Conservation (phyloP, 2,797 vertebrate genomes). For the Sphenopsis melanotis region DNA sequence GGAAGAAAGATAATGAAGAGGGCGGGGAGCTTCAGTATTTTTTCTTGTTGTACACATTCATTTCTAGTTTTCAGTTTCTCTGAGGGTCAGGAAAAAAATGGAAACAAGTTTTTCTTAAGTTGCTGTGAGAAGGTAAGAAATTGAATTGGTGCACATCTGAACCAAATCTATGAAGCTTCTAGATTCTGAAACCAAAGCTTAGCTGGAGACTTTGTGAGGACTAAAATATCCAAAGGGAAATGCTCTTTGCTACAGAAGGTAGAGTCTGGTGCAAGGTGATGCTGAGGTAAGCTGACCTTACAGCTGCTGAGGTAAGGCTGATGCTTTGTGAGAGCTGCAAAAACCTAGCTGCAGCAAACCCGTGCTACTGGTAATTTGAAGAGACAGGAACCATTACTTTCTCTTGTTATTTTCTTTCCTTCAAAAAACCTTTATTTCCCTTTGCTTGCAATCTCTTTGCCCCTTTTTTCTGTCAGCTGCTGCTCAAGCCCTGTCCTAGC, state of each 20-base stretch:
- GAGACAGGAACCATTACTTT: conserved; percentile 69
- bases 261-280: background rate
- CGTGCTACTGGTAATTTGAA: conserved; percentile 53
- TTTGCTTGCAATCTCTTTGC: background rate
- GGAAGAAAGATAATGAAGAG: background rate
- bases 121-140: background rate
- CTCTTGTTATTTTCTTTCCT: conserved; percentile 32
- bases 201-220: background rate
- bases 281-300: background rate
- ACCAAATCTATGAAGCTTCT: background rate
- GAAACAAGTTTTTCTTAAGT: background rate
- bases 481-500: conserved; percentile 17
- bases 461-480: conserved; percentile 12
- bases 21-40: background rate
- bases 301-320: conserved; percentile 3
- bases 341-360: background rate
- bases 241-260: background rate
- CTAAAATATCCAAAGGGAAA: background rate
- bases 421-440: conserved; percentile 41
- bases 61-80: background rate
- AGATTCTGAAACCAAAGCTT: background rate
- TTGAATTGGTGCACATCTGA: background rate
- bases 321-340: conserved; percentile 7
- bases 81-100: background rate
- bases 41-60: background rate